phyloP scores from a whole-genome alignment of 2,797 vertebrate genomes.

The Prionace glauca region DNA sequence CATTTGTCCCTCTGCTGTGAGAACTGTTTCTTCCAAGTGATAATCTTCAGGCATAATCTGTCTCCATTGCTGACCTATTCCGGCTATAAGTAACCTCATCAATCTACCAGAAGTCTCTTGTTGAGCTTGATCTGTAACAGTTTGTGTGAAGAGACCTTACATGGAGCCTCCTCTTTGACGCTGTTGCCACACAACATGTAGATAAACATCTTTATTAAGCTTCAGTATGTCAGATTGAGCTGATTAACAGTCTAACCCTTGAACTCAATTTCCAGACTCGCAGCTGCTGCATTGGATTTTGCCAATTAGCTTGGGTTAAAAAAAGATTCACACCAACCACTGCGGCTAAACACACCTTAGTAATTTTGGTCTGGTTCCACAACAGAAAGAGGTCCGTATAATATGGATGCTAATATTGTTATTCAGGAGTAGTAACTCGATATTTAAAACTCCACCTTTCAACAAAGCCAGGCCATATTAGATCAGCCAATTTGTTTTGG shows the following conservation, averaged over 20 bases:
- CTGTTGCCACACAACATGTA: background rate
- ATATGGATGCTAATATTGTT: background rate
- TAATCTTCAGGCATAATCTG: background rate
- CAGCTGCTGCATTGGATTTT: conserved; percentile 13
- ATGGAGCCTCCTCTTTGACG: background rate
- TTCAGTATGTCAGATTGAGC: background rate
- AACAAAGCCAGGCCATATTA: background rate
- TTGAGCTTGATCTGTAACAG: background rate
- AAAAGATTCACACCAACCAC: background rate
- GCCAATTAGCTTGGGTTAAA: background rate
- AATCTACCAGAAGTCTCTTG: background rate
- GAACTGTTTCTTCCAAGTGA: background rate
- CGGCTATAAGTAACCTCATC: background rate
- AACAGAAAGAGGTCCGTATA: background rate
- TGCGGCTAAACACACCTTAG: background rate
- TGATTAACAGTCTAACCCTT: background rate
- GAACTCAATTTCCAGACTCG: background rate
- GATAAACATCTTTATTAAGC: conserved; percentile 12
- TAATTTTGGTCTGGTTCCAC: background rate
- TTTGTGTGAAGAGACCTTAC: background rate
- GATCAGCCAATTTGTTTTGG: background rate
- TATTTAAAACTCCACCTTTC: background rate
- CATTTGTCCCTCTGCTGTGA: background rate
- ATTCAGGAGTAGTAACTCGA: background rate
- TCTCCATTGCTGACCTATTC: background rate